Base-by-base conservation (phyloP, 2,113 vertebrate genomes). In the Azemiops feae region DNA sequence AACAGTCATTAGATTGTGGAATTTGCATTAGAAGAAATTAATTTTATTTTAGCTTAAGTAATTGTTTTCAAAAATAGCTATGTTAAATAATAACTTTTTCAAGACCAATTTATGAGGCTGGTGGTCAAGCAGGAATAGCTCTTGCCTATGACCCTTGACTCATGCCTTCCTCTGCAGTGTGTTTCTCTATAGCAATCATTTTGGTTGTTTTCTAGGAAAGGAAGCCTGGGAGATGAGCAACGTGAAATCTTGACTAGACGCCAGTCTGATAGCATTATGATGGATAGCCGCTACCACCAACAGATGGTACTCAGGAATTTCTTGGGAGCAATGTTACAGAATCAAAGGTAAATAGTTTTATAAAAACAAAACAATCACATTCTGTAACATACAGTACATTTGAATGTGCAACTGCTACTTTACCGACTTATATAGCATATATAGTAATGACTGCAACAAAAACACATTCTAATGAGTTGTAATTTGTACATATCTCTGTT, bases 281-380 rank as follows among this genome's bases (percentile, higher is more conserved):
- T 96, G 95, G 96, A 97, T 95, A 97, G 96, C 90, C 94, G 92
- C 0, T 96, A 96, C 93, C 96, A 96, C 43, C 97, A 97, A 47
- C 96, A 96, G 92, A 95, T 93, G 95, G 94, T 96, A 0, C 10
- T 97, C 23, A 96, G 96, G 92, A 96, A 96, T 94, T 94, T 96
- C 95, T 94, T 97, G 96, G 96, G 92, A 93, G 95, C 97, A 94
- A 91, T 98, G 88, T 89, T 95, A 92, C 97, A 96, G 85, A 96
- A 93, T 23, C 96, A 94, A 1, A 96, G 97, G 98, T 98, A 94
- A 90, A 95, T 93, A 86, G 27, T 30, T 88, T 39, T 16, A 43
- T 18, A 52, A 57, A 11, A 60, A 88, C 23, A 6, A 1, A 27
- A 52, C 0, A 3, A 9, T 58, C 27, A 25, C 20, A 87, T 87